A percentile compares a stretch with the other conserved stretches of the same genome.
phyloP scores from a whole-genome alignment of 2,888 invertebrate species.

The Hecatera dysodea region DNA sequence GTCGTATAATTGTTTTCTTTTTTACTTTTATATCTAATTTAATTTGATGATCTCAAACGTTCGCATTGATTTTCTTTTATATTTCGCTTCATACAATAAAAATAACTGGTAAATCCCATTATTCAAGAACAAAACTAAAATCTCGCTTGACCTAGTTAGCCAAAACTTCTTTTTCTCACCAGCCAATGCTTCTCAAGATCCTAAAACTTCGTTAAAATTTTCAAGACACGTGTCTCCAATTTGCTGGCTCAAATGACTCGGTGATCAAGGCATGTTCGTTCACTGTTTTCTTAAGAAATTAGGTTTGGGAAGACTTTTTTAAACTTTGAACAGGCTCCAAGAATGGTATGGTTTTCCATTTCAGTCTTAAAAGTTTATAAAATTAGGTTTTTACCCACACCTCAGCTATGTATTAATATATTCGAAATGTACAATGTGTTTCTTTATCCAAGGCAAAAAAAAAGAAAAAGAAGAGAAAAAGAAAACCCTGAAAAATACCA shows the following conservation, averaged over 20 bases:
- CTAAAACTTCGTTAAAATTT: conserved; percentile 60
- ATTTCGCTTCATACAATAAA: neutral
- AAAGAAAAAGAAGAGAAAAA: neutral
- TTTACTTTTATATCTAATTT: too few species aligned
- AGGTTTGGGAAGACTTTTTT: conserved; percentile 23
- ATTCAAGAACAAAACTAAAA: conserved; percentile 10
- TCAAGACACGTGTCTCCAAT: conserved; percentile 69
- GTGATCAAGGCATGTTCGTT: conserved; percentile 38
- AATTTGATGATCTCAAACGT: too few species aligned
- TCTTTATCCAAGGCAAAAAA: neutral
- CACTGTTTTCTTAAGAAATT: conserved; percentile 56
- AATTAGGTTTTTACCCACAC: neutral
- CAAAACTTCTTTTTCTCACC: conserved; percentile 28
- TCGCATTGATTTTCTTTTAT: too few species aligned
- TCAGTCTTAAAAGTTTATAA: conserved; percentile 5
- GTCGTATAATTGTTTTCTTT: too few species aligned
- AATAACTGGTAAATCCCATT: neutral
- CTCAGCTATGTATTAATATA: neutral
- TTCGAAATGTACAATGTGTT: neutral
- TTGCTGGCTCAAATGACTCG: conserved; percentile 64
- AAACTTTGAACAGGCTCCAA: conserved; percentile 27
- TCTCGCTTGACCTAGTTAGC: conserved; percentile 26
- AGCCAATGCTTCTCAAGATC: conserved; percentile 7
- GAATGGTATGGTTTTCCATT: conserved; percentile 23
- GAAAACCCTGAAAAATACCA: too few species aligned